Evolutionary conservation across 2,797 vertebrate species (phyloP), one percentile per base, ranked within the genome.

Genomic region (Antennarius maculatus): DNA sequence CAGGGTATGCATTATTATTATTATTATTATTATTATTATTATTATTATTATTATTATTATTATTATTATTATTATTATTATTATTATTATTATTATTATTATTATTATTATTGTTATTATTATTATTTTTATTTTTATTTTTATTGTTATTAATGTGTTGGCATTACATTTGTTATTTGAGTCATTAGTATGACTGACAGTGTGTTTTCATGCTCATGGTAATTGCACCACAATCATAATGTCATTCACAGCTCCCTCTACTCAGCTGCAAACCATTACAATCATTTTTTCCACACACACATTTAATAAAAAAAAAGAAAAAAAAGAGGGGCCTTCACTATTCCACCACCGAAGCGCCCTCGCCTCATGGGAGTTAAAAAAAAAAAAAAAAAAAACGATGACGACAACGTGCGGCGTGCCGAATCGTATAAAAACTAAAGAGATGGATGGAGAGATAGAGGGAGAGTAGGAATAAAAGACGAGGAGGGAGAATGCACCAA

Each of bases 261-360:
- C 89, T 93, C 93, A 93, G 92, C 92, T 93, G 93, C 92, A 91
- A 93, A 82, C 91, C 89, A 94, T 94, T 93, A 94, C 84, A 80
- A 78, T 90, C 91, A 93, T 94, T 94, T 93, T 93, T 93, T 93
- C 92, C 91, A 92, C 90, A 91, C 88, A 81, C 86, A 84, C 87
- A 31, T 87, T 81, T 77, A 1, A 1, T 1, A 23, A 23, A 23
- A 23, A 23, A 23, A 23, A 23, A 2, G 66, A 82, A 56, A 46
- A 74, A 73, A 41, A 74, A 77, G 8, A 45, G 72, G 54, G 63
- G 79, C 47, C 80, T 86, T 79, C 84, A 74, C 87, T 88, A 85
- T 84, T 88, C 81, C 42, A 69, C 81, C 42, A 69, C 77, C 74
- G 54, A 83, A 88, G 81, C 65, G 28, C 78, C 79, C 67, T 76